Percentiles rank a stretch among this genome's conserved stretches.
These are phyloP conservation scores for Melanerpes formicivorus DNA, from an alignment of 2,113 vertebrate genomes.

Conservation along the genomic window DNA sequence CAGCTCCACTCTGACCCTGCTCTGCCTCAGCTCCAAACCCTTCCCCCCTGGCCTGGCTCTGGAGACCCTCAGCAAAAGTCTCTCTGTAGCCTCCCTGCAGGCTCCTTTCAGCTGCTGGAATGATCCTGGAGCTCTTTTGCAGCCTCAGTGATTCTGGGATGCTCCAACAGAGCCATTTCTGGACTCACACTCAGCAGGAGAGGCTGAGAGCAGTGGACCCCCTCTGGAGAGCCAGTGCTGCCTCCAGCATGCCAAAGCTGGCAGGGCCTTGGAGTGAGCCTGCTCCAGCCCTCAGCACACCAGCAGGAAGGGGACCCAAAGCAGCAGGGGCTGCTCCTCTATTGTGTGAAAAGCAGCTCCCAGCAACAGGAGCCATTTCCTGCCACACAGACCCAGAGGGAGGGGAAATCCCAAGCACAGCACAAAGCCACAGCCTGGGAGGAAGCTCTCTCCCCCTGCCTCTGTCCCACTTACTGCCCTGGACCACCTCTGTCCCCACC, in stretches of 20 bases:
- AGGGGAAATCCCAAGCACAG: neutral
- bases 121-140: too few species aligned
- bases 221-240: neutral
- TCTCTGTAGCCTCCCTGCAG: too few species aligned
- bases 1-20: too few species aligned
- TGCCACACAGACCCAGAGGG: neutral
- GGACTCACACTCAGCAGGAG: neutral
- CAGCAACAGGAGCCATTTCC: neutral
- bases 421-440: neutral
- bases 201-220: neutral
- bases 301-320: neutral
- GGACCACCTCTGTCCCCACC: neutral
- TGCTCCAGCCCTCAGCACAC: rapidly evolving
- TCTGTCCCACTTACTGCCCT: neutral
- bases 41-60: too few species aligned
- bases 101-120: too few species aligned
- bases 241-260: neutral
- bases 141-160: too few species aligned
- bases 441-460: neutral
- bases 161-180: neutral
- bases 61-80: too few species aligned
- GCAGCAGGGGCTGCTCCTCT: neutral
- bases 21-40: too few species aligned
- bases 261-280: neutral
- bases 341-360: neutral